Evolutionary conservation across 1,140 invertebrate genomes (phyloP), one percentile per base, ranked within the genome.

Genomic region (Panulirus ornatus): DNA sequence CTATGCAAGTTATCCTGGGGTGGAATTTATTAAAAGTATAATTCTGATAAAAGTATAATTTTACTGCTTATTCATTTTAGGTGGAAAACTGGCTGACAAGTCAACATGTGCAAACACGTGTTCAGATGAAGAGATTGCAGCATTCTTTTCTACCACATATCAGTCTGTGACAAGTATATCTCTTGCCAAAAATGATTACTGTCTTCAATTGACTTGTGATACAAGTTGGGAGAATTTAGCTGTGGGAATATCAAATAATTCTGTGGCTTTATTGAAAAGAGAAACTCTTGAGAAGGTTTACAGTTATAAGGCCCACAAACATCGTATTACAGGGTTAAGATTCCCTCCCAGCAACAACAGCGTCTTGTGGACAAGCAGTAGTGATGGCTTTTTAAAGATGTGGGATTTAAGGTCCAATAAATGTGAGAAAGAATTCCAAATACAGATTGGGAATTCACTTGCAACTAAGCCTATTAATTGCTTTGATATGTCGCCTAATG

Each of bases 401-500:
- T 96, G 95, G 95, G 96, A 97, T 93, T 94, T 95, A n/a, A 93
- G 96, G 93, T 93, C 94, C 14, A 93, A 94, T 76, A 34, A 40
- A 14, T 73, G 84, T 79, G 92, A 81, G 92, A 92, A 92, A 91
- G 91, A 38, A 36, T 79, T 86, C 34, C 5, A 42, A 47, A 11
- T 30, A 30, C 90, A 34, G 16, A 84, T 30, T 63, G 54, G 63
- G 51, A 34, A 47, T 40, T 87, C 44, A 63, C 92, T 93, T 6
- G 94, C 94, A 89, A 91, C 93, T 3, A 96, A 96, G 93, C 94
- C 95, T 47, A 93, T 97, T 44, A 95, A 95, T 22, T 96, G 96
- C 92, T 97, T 98, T 94, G 97, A 98, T 93, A 93, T 97, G 0
- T 97, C 96, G 75, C 95, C 95, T 42, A 95, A 96, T 92, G 96